phyloP scores from a whole-genome alignment of 2,797 vertebrate species.

The Limosa lapponica region DNA sequence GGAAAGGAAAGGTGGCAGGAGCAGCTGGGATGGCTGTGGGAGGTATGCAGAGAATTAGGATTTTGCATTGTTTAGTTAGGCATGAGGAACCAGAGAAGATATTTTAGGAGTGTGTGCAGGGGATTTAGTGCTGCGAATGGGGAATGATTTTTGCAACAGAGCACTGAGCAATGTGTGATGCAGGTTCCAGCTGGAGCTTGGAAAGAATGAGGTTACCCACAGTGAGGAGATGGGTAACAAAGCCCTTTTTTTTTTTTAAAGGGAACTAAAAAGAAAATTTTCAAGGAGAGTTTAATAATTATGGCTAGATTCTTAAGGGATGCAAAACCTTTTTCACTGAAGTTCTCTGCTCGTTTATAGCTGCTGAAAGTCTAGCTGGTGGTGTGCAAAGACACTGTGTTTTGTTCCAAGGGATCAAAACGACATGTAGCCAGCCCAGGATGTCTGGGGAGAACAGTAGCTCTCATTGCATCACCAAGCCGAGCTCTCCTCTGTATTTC shows the following conservation, averaged over 20 bases:
- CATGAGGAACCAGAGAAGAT: constrained; percentile 30
- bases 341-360: not conserved
- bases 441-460: not conserved
- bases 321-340: not conserved
- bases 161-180: constrained; percentile 13
- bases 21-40: constrained; percentile 61
- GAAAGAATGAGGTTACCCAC: constrained; percentile 43
- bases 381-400: not conserved
- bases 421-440: not conserved
- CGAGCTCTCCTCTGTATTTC: not conserved
- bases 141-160: constrained; percentile 41
- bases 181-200: constrained; percentile 51
- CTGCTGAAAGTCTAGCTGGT: not conserved
- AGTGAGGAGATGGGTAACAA: constrained; percentile 15
- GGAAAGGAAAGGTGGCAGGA: constrained; percentile 52
- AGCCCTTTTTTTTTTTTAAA: not conserved
- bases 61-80: constrained; percentile 56
- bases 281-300: not conserved
- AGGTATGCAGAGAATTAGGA: constrained; percentile 39
- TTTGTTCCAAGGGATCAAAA: not conserved
- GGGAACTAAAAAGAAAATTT: not conserved
- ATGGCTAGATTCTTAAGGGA: not conserved
- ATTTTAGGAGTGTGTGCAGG: constrained; percentile 46
- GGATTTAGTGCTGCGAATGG: constrained; percentile 16
- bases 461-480: not conserved